Conservation (phyloP, 2,113 vertebrate species). For the Clarias magur region DNA sequence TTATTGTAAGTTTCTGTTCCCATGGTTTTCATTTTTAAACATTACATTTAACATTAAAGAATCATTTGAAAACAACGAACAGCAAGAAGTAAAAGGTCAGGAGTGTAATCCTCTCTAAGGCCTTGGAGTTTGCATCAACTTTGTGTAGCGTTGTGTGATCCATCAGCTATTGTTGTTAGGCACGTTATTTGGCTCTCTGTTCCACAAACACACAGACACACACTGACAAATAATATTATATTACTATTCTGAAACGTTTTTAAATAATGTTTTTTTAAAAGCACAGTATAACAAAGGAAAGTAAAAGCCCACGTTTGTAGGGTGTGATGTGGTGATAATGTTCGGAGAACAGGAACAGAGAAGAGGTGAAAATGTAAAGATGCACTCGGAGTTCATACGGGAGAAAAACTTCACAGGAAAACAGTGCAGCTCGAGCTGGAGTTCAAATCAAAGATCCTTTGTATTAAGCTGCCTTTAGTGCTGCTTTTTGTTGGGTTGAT, state of each 20-base stretch:
- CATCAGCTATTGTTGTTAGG: conserved; percentile 66
- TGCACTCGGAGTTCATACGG: conserved; percentile 47
- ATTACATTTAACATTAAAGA: conserved; percentile 46
- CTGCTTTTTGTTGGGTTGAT: conserved; percentile 16
- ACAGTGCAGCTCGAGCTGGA: conserved; percentile 27
- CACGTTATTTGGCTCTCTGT: conserved; percentile 73
- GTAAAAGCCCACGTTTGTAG: conserved; percentile 66
- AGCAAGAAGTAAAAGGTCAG: conserved; percentile 28
- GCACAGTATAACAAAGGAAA: conserved; percentile 77
- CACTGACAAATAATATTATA: conserved; percentile 30
- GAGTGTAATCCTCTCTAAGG: conserved; percentile 50
- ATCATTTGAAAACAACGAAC: conserved; percentile 31
- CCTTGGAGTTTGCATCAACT: conserved; percentile 33
- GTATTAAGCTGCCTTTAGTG: conserved; percentile 34
- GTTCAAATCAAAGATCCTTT: conserved; percentile 24
- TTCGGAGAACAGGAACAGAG: conserved; percentile 5
- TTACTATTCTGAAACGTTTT: conserved; percentile 29
- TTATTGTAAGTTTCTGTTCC: conserved; percentile 62
- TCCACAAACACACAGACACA: conserved; percentile 25
- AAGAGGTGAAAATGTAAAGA: conserved; percentile 34
- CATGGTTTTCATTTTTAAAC: conserved; percentile 68
- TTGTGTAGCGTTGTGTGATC: not conserved
- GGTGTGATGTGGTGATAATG: conserved; percentile 40
- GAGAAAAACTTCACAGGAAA: conserved; percentile 37
- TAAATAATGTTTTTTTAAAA: conserved; percentile 50